Evolutionary conservation across 2,888 invertebrate genomes (phyloP), one percentile per base, ranked within the genome.

Genomic region (Eristalis arbustorum): DNA sequence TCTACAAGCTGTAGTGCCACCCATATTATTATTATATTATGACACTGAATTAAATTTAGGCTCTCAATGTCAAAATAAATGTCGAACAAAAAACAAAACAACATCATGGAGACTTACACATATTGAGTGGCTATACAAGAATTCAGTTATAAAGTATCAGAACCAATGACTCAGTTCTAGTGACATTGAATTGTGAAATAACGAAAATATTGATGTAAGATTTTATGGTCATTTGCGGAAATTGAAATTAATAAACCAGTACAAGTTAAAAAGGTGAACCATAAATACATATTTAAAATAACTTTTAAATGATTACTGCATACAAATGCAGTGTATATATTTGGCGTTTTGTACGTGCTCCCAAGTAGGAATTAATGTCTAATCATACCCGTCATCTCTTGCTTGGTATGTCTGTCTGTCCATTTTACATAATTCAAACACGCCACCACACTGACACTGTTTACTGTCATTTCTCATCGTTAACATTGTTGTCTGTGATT

Each of bases 311-410:
- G 11, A n/a, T 18, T 49, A 6, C 49, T 49, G 28, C 31, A 62
- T n/a, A 18, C 8, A 3, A 31, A 62, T 25, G 11, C 28, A 62
- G 28, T n/a, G 8, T n/a, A 31, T 28, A n/a, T n/a, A 61, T 61
- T 71, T 59, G 34, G 23, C 8, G 22, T 59, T 59, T 31, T 31
- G 28, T 40, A 61, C 40, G 59, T 72, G 72, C 31, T 62, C 31
- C 62, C 34, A 72, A 62, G 49, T 62, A 31, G 63, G 28, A 31
- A 72, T 62, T 49, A 72, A 49, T 72, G 31, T 28, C 49, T 72
- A 42, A 72, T 72, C 72, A 25, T 28, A 23, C n/a, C n/a, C 31
- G 14, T 69, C 68, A 69, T 57, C 68, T 57, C 23, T n/a, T 22
- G 34, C 13, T 57, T 31, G 42, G 18, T 14, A 49, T 22, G 56